Conservation (phyloP, 2,113 vertebrate genomes). For the Sporophila hypoxantha region DNA sequence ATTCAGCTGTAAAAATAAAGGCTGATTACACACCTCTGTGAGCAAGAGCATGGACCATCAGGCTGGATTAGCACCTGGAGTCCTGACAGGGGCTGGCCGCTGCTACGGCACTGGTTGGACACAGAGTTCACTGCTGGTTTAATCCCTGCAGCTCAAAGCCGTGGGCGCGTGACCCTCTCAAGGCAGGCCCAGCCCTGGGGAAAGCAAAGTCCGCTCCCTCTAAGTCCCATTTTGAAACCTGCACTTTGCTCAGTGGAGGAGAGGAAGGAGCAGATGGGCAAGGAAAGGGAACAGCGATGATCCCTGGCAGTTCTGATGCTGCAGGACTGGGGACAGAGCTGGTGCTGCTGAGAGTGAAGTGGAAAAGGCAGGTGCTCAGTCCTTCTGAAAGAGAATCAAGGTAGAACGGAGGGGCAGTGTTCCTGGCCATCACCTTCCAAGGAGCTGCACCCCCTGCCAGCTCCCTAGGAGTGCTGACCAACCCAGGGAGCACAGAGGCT, state of each 20-base stretch:
- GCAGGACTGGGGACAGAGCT: not conserved
- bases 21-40: not conserved
- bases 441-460: not conserved
- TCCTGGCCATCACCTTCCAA: not conserved
- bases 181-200: not conserved
- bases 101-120: not conserved
- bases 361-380: not conserved
- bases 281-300: not conserved
- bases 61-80: not conserved
- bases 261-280: not conserved
- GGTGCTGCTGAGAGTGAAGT: not conserved
- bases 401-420: not conserved
- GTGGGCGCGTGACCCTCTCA: not conserved
- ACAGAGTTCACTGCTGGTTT: not conserved
- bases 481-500: not conserved
- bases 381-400: not conserved
- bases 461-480: not conserved
- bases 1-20: not conserved
- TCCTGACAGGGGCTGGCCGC: not conserved
- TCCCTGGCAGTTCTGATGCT: not conserved
- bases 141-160: not conserved
- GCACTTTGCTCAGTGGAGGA: conserved; percentile 16
- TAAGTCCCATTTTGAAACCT: not conserved
- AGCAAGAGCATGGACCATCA: not conserved
- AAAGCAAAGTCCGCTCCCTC: conserved; percentile 11